Conservation (phyloP, 2,797 vertebrate genomes). For the Cephalopachus bancanus region DNA sequence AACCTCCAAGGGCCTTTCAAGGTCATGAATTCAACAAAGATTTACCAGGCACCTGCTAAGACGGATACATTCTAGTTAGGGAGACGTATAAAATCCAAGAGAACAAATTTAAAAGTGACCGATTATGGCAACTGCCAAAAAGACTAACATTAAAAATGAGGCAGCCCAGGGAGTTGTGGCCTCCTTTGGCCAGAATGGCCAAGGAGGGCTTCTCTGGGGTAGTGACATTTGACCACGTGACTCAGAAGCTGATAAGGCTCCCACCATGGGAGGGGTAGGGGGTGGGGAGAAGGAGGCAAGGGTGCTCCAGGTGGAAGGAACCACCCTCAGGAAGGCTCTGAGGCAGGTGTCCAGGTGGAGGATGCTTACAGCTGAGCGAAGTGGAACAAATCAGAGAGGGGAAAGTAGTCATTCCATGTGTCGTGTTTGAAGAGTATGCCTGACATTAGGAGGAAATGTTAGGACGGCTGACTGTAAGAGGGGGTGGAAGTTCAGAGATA, state of each 20-base stretch:
- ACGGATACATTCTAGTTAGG: background rate
- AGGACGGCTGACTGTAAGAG: background rate
- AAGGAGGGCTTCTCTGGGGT: background rate
- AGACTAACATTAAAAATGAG: background rate
- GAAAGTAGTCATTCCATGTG: background rate
- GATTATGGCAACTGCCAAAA: background rate
- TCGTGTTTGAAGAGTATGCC: background rate
- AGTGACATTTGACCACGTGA: background rate
- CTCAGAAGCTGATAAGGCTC: background rate
- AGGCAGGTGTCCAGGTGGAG: background rate
- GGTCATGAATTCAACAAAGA: constrained; percentile 58
- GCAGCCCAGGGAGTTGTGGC: background rate
- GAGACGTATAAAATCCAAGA: constrained; percentile 57
- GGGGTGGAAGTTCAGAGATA: background rate
- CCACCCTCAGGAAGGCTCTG: background rate
- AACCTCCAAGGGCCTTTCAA: constrained; percentile 9
- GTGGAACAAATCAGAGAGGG: background rate
- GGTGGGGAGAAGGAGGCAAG: background rate
- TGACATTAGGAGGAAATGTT: background rate
- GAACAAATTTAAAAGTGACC: constrained; percentile 14
- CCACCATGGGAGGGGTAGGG: background rate
- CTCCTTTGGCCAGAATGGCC: background rate
- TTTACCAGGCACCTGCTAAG: background rate
- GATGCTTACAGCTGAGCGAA: background rate
- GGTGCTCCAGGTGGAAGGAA: constrained; percentile 12